These are phyloP conservation scores for Eilema caniola DNA, from an alignment of 2,888 invertebrate species.

Conservation along the genomic window DNA sequence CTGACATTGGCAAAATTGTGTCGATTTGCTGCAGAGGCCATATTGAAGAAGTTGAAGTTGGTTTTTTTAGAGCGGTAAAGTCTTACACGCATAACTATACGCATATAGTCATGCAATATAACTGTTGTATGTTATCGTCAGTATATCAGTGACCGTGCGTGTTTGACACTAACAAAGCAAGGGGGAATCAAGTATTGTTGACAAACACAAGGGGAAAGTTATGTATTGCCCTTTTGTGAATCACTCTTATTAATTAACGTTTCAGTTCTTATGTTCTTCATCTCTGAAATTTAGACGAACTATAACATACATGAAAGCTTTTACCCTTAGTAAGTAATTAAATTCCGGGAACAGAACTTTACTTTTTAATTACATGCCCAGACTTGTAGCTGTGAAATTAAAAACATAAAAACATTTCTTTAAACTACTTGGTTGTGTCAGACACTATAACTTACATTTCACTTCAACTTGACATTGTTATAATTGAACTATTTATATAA, in stretches of 20 bases:
- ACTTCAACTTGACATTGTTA: too few species aligned
- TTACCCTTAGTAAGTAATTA: background rate
- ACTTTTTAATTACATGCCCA: background rate
- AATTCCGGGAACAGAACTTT: background rate
- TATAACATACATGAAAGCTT: background rate
- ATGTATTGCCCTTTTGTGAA: background rate
- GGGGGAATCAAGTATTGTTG: slow-evolving; percentile 1
- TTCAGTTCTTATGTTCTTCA: background rate
- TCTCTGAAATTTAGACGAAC: background rate
- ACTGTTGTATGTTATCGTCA: background rate
- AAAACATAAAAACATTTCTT: too few species aligned
- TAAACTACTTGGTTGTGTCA: too few species aligned
- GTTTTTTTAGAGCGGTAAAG: too few species aligned
- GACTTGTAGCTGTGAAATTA: background rate
- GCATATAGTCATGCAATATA: too few species aligned
- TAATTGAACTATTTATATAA: too few species aligned
- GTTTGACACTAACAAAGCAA: background rate
- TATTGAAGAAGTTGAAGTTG: too few species aligned
- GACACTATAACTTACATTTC: too few species aligned
- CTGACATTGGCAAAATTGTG: too few species aligned
- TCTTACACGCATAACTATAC: background rate
- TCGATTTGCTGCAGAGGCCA: too few species aligned
- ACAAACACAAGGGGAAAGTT: background rate
- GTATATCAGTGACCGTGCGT: background rate
- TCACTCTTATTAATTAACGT: background rate